Evolutionary conservation across 2,797 vertebrate genomes (phyloP), one percentile per base, ranked within the genome.

Genomic region (Sciaenops ocellatus): DNA sequence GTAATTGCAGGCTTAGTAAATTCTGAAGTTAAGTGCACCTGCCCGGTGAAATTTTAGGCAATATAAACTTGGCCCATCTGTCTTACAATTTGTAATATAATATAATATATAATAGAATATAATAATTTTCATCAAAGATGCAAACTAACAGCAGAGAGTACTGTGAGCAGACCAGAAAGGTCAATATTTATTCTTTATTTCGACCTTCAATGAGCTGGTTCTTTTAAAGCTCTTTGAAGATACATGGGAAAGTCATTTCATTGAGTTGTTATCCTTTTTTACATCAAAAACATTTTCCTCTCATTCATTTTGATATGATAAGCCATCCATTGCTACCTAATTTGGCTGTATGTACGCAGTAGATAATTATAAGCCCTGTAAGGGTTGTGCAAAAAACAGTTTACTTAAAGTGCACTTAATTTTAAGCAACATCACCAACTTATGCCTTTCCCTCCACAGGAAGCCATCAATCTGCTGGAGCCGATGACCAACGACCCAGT

Each of bases 401-500:
- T 69, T 8, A 20, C 13, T 30, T 18, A 7, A 52, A 46, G 3
- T 15, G 41, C 11, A 34, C 4, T 46, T 69, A 0, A 60, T 54
- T 65, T 64, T 47, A n/a, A 38, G 10, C 17, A 24, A 67, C 34
- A 13, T 42, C n/a, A 11, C 30, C 3, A 52, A 18, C 15, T 69
- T n/a, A 1, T 80, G 10, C 16, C 8, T 83, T 52, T 68, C 9
- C 38, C 12, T 55, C 22, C 85, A 89, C 90, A 99, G 98, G 98
- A 99, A 94, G 98, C 98, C 56, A 99, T 99, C 93, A 99, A 99
- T 94, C 96, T 99, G 84, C 92, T 99, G 84, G 98, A 99, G 87
- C 98, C 98, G 28, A 99, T 99, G 98, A 99, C 98, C 86, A 99
- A 99, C 1, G 98, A 99, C 90, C 98, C 98, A 0, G 98, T 99